Conservation (phyloP, 2,888 invertebrate genomes). For the Muschampia plurimacula region DNA sequence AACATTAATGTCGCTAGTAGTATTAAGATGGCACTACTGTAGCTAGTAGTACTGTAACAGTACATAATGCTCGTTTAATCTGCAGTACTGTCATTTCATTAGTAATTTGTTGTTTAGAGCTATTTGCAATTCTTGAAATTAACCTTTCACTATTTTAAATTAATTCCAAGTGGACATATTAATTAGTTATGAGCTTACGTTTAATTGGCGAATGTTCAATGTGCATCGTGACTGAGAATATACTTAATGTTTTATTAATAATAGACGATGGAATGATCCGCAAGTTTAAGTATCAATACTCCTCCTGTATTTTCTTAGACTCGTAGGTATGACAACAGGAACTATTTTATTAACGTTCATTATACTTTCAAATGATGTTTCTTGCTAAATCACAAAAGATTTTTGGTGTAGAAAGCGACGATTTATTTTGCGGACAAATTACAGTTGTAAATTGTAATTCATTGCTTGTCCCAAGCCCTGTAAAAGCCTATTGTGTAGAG, state of each 20-base stretch:
- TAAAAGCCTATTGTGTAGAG: constrained; percentile 61
- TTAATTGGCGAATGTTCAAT: not conserved
- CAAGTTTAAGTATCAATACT: no score
- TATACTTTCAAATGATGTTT: not conserved
- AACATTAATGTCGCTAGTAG: no score
- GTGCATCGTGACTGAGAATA: not conserved
- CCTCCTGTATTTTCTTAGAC: not conserved
- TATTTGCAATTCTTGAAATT: constrained; percentile 25
- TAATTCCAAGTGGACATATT: not conserved
- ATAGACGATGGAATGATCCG: no score
- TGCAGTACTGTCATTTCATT: not conserved
- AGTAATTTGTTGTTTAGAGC: constrained; percentile 22
- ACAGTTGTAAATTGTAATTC: constrained; percentile 52
- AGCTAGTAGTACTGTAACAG: no score
- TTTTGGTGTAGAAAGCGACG: not conserved
- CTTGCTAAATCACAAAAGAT: not conserved
- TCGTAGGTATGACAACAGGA: no score
- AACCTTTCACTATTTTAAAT: not conserved
- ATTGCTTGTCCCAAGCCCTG: constrained; percentile 52
- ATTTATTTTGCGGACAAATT: constrained; percentile 20
- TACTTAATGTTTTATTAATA: not conserved
- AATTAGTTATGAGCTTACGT: not conserved
- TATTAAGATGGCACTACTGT: no score
- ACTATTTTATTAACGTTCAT: no score
- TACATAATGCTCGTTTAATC: not conserved